phyloP scores from a whole-genome alignment of 2,797 vertebrate species.

The Rhinoraja longicauda region DNA sequence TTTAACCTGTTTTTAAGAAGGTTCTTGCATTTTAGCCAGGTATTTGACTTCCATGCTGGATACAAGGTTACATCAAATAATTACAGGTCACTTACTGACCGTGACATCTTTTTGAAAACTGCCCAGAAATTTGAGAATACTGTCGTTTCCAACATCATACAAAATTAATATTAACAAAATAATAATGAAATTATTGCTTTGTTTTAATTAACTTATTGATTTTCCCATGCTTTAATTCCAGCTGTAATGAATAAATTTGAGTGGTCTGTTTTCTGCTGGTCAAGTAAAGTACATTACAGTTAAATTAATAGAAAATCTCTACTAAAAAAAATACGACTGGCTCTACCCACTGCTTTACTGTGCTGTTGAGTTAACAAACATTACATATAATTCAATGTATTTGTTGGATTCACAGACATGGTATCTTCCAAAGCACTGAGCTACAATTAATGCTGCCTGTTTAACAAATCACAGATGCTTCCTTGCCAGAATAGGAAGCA shows the following conservation, averaged over 20 bases:
- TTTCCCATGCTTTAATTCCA: not conserved
- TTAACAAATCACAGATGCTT: constrained; percentile 9
- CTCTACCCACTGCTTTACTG: not conserved
- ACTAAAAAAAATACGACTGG: not conserved
- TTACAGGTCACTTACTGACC: not conserved
- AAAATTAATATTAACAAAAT: not conserved
- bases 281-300: not conserved
- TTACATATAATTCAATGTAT: not conserved
- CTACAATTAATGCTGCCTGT: not conserved
- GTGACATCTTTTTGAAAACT: not conserved
- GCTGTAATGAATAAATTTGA: not conserved
- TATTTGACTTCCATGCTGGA: not conserved
- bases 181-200: not conserved
- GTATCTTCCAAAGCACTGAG: not conserved
- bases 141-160: not conserved
- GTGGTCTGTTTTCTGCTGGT: not conserved
- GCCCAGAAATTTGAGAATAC: not conserved
- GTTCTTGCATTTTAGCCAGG: not conserved
- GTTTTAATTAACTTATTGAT: not conserved
- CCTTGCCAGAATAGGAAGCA: constrained; percentile 27
- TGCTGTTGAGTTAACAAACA: not conserved
- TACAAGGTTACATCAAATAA: not conserved
- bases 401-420: not conserved
- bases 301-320: not conserved
- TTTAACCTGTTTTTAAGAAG: not conserved